Conservation (phyloP, 2,797 vertebrate species). For the Falco novaeseelandiae region DNA sequence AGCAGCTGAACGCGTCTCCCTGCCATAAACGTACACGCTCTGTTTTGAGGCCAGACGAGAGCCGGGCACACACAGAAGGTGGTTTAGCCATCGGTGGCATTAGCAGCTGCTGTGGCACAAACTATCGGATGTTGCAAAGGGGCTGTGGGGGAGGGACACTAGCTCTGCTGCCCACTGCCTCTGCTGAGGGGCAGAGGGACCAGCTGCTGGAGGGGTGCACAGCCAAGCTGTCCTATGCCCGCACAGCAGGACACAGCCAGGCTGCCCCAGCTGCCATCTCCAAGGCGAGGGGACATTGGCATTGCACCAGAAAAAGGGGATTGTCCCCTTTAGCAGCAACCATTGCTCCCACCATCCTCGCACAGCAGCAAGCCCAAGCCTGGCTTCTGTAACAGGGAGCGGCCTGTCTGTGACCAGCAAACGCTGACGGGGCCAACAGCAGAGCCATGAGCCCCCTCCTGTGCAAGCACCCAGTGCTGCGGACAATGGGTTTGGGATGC, state of each 20-base stretch:
- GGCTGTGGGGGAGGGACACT: neutral
- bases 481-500: neutral
- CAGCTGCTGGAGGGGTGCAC: rapidly evolving
- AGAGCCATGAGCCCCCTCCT: neutral
- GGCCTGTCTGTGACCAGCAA: rapidly evolving
- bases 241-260: neutral
- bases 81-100: neutral
- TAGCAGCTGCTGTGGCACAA: neutral
- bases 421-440: neutral
- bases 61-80: neutral
- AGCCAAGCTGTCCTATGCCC: neutral
- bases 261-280: neutral
- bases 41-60: neutral
- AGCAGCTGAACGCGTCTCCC: neutral
- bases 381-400: neutral
- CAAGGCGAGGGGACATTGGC: neutral
- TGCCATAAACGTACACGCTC: neutral
- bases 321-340: neutral
- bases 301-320: too few relatives aligned
- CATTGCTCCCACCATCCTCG: neutral
- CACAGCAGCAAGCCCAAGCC: neutral
- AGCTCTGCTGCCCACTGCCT: neutral
- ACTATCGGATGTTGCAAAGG: neutral
- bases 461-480: neutral
- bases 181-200: neutral